A percentile compares a stretch with the other conserved stretches of the same genome.
Conservation (phyloP, 2,888 invertebrate genomes). For the Antitype chi region DNA sequence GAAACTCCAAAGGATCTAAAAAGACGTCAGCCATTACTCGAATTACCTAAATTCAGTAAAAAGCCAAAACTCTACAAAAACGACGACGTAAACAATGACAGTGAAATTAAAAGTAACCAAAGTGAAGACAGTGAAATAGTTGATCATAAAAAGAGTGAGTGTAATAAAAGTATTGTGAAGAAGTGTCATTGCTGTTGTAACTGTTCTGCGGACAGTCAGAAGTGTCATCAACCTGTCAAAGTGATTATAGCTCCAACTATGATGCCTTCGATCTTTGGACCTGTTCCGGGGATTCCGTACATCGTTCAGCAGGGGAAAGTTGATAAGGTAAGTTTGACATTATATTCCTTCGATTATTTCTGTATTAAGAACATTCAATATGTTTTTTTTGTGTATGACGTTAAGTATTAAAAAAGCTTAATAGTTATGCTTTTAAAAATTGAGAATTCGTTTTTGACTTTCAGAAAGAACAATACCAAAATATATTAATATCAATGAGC, state of each 20-base stretch:
- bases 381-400: too few species aligned
- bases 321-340: constrained; percentile 78
- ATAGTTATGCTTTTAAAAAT: too few species aligned
- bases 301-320: constrained; percentile 80
- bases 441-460: too few species aligned
- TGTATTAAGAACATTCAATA: too few species aligned
- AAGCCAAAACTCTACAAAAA: constrained; percentile 78
- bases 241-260: constrained; percentile 86
- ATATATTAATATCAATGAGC: too few species aligned
- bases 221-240: constrained; percentile 76
- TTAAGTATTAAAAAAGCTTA: too few species aligned
- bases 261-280: constrained; percentile 84
- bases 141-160: constrained; percentile 4
- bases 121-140: constrained; percentile 42
- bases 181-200: constrained; percentile 68
- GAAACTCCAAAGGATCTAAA: constrained; percentile 86
- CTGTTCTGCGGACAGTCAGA: constrained; percentile 35
- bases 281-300: constrained; percentile 81
- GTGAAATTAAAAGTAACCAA: constrained; percentile 36
- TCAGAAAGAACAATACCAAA: too few species aligned
- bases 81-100: constrained; percentile 25
- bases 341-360: too few species aligned
- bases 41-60: constrained; percentile 80
- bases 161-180: constrained; percentile 54
- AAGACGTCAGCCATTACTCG: constrained; percentile 80